Conservation (phyloP, 2,888 invertebrate species). For the Chrysina gloriosa region DNA sequence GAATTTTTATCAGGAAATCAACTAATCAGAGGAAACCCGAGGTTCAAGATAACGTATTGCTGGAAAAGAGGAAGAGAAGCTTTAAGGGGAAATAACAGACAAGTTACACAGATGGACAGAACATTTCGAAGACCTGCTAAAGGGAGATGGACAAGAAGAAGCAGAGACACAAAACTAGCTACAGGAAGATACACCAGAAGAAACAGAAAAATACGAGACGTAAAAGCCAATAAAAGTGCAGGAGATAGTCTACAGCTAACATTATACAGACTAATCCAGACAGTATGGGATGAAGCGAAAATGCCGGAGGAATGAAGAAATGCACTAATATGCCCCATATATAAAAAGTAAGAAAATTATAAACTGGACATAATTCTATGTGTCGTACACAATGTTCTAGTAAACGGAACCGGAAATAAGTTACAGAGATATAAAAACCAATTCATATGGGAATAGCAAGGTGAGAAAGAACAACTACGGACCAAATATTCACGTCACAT, state of each 20-base stretch:
- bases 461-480: no score
- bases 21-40: no score
- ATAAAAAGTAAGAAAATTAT: no score
- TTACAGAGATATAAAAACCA: no score
- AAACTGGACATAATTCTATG: no score
- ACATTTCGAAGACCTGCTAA: not conserved
- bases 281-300: not conserved
- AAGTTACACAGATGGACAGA: no score
- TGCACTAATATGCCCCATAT: not conserved
- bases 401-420: no score
- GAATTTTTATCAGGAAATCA: no score
- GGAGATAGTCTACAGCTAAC: not conserved
- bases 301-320: not conserved
- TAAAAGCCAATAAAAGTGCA: not conserved
- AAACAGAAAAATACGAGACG: not conserved
- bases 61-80: not conserved
- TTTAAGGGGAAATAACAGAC: not conserved
- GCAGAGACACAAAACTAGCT: not conserved
- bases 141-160: not conserved
- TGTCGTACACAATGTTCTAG: no score
- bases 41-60: no score
- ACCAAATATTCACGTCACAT: no score
- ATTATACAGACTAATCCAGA: not conserved
- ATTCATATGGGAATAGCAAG: no score
- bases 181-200: not conserved